Evolutionary conservation across 1,140 invertebrate genomes (phyloP).

Genomic region (Bombus waltoni): DNA sequence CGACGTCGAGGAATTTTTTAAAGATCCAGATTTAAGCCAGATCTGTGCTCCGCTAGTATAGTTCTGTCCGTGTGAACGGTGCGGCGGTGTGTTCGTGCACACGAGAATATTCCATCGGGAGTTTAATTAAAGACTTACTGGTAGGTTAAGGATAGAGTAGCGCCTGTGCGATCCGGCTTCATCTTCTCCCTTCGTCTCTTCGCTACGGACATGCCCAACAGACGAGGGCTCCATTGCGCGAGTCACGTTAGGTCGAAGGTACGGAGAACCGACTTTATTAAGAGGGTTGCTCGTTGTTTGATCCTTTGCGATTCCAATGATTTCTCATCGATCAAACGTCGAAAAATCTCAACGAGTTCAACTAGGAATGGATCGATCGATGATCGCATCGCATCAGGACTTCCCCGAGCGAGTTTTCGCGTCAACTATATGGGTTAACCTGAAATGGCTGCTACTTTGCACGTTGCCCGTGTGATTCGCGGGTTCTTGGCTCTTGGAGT

Average conservation of each 20-base stretch:
- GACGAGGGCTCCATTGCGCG: background rate
- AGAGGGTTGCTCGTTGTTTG: background rate
- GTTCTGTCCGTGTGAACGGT: background rate
- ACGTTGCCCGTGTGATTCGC: constrained; percentile 74
- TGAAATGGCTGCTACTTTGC: constrained; percentile 70
- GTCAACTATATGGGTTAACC: background rate
- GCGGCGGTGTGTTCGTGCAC: constrained; percentile 45
- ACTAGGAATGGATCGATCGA: background rate
- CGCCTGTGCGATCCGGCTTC: constrained; percentile 38
- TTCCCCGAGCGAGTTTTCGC: background rate
- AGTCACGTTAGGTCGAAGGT: background rate
- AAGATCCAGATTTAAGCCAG: background rate
- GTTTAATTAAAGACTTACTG: constrained; percentile 64
- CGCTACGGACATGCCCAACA: background rate
- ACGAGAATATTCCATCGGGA: constrained; percentile 58
- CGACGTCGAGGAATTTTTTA: background rate
- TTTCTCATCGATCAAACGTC: background rate
- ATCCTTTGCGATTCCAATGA: background rate
- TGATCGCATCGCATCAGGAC: background rate
- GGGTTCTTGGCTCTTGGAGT: background rate
- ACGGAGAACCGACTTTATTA: background rate
- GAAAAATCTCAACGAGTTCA: background rate
- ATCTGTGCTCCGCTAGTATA: background rate
- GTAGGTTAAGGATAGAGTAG: constrained; percentile 60
- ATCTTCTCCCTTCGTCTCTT: background rate